Percentiles rank a stretch among this genome's conserved stretches.
phyloP scores from a whole-genome alignment of 2,797 vertebrate species.

The Hypotaenidia okinawae region DNA sequence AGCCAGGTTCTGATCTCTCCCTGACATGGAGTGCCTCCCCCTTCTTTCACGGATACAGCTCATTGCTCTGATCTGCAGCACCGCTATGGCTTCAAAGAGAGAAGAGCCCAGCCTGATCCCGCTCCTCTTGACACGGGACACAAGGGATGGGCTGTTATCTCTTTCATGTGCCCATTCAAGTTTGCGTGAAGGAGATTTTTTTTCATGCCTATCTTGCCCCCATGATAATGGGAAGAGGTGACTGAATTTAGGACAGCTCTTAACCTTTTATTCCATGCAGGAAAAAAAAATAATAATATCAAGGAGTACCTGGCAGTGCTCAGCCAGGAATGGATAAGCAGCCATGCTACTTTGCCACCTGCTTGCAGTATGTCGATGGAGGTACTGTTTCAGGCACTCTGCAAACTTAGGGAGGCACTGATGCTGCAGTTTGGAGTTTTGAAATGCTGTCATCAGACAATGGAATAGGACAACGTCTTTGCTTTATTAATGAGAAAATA shows the following conservation, averaged over 20 bases:
- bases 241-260: background rate
- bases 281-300: background rate
- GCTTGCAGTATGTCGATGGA: background rate
- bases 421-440: background rate
- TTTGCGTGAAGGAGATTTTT: background rate
- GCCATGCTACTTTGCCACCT: background rate
- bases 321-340: background rate
- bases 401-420: background rate
- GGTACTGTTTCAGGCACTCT: background rate
- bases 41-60: background rate
- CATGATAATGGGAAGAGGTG: background rate
- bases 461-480: background rate
- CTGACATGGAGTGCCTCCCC: background rate
- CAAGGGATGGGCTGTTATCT: background rate
- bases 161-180: background rate
- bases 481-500: background rate
- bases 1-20: slow-evolving; percentile 28
- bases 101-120: background rate
- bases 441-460: background rate
- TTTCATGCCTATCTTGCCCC: background rate
- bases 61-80: background rate
- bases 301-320: background rate
- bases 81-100: background rate
- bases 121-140: background rate
- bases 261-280: background rate